Percentiles rank a stretch among this genome's conserved stretches.
phyloP scores from a whole-genome alignment of 2,888 invertebrate genomes.

The Lithophane semibrunnea region DNA sequence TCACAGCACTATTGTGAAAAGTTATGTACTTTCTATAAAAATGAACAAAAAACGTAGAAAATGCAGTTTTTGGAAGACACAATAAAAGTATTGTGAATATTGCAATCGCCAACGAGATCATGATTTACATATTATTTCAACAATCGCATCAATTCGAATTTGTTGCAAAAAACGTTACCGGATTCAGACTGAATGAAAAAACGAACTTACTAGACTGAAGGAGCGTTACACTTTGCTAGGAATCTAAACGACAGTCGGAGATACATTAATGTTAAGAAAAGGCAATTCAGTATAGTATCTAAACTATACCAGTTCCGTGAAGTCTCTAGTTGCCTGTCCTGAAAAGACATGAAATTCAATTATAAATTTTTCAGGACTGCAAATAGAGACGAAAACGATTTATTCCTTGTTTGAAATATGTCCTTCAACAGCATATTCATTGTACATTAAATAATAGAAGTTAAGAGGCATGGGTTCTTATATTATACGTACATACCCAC shows the following conservation, averaged over 20 bases:
- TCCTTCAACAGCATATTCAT: background rate
- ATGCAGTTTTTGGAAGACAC: constrained; percentile 37
- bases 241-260: constrained; percentile 27
- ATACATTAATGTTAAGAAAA: constrained; percentile 14
- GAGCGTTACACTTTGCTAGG: constrained; percentile 37
- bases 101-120: constrained; percentile 54
- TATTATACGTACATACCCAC: no score
- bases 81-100: constrained; percentile 48
- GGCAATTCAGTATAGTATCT: background rate
- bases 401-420: no score
- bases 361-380: background rate
- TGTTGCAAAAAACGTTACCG: constrained; percentile 44
- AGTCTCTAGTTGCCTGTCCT: no score
- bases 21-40: constrained; percentile 57
- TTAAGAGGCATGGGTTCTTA: no score
- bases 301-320: background rate
- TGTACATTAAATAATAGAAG: no score
- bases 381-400: background rate
- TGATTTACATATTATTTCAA: constrained; percentile 56
- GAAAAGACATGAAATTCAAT: background rate
- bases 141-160: constrained; percentile 60
- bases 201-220: constrained; percentile 24
- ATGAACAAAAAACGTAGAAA: constrained; percentile 30
- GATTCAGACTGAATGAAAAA: constrained; percentile 33
- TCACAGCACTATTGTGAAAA: constrained; percentile 39